phyloP scores from a whole-genome alignment of 2,888 invertebrate genomes.

The Drosophila austrosaltans region DNA sequence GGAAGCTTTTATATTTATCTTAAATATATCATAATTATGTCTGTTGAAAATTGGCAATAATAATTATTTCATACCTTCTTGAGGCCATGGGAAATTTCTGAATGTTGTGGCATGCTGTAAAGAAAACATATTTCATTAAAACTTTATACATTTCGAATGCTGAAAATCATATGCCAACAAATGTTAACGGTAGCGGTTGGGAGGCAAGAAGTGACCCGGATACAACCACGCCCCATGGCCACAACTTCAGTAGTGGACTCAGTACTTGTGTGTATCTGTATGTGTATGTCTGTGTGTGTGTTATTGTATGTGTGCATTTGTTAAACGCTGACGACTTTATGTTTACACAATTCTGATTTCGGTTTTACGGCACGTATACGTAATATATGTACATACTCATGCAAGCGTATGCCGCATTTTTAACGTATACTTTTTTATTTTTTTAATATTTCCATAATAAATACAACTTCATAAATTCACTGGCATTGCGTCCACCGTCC shows the following conservation, averaged over 20 bases:
- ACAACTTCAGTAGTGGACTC: constrained; percentile 6
- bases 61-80: constrained; percentile 48
- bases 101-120: constrained; percentile 24
- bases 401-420: constrained; percentile 38
- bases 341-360: constrained; percentile 55
- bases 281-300: neutral
- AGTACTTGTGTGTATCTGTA: neutral
- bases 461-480: constrained; percentile 48
- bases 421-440: constrained; percentile 37
- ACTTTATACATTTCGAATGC: constrained; percentile 53
- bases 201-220: constrained; percentile 3
- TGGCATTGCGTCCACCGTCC: constrained; percentile 1
- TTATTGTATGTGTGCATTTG: constrained; percentile 6
- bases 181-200: constrained; percentile 10
- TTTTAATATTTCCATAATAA: constrained; percentile 54
- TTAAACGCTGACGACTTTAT: constrained; percentile 27
- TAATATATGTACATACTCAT: constrained; percentile 26
- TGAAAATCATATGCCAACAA: constrained; percentile 49
- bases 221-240: constrained; percentile 7
- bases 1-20: constrained; percentile 1
- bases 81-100: constrained; percentile 41
- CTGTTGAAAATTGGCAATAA: neutral
- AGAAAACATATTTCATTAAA: constrained; percentile 56
- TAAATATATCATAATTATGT: neutral
- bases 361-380: constrained; percentile 51